Conservation (phyloP, 2,797 vertebrate species). For the Calcarius lapponicus region DNA sequence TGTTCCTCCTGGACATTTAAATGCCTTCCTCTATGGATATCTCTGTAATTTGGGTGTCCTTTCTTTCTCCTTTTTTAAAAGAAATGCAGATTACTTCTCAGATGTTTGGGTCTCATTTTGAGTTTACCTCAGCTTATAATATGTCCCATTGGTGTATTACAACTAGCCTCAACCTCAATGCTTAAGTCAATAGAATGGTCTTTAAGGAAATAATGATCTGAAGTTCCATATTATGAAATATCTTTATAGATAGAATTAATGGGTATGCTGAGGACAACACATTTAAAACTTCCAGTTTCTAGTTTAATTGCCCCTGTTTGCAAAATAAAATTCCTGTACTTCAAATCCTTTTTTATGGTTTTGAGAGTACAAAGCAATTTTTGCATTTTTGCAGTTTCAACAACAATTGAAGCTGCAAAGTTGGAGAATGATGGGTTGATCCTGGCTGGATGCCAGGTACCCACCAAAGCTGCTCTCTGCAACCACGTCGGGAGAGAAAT, state of each 20-base stretch:
- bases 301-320: not conserved
- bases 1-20: not conserved
- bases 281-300: not conserved
- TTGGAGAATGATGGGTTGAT: not conserved
- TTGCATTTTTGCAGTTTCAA: not conserved
- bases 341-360: not conserved
- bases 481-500: not conserved
- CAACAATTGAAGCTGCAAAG: not conserved
- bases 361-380: not conserved
- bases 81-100: not conserved
- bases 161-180: not conserved
- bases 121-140: not conserved
- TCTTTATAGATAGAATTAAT: not conserved
- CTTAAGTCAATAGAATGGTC: not conserved
- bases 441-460: not conserved
- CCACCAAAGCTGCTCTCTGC: not conserved
- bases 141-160: not conserved
- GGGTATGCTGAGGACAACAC: not conserved
- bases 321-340: not conserved
- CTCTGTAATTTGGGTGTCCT: not conserved
- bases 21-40: not conserved
- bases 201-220: not conserved
- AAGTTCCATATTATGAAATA: not conserved
- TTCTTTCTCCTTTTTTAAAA: not conserved
- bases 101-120: not conserved